A percentile compares a stretch with the other conserved stretches of the same genome.
Conservation (phyloP, 2,113 vertebrate genomes). For the Sinocyclocheilus rhinocerous region DNA sequence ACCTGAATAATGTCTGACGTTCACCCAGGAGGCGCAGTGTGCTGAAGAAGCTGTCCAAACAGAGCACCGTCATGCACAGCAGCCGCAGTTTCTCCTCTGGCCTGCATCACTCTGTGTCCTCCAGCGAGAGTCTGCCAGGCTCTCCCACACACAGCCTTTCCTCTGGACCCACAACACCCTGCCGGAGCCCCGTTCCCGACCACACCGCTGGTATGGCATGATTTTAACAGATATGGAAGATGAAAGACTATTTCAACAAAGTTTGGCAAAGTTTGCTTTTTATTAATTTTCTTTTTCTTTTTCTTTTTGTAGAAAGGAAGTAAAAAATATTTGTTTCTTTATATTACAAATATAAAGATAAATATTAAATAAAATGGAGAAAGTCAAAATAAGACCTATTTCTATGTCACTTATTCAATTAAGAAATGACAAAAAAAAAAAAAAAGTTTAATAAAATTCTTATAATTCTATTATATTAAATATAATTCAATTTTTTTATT, state of each 20-base stretch:
- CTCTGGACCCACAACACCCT: constrained; percentile 85
- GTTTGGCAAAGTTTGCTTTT: background rate
- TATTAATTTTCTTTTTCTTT: too few relatives aligned
- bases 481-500: too few relatives aligned
- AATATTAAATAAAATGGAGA: too few relatives aligned
- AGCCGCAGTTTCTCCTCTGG: constrained; percentile 95
- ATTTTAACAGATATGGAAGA: background rate
- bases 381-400: too few relatives aligned
- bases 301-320: too few relatives aligned
- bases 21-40: constrained; percentile 82
- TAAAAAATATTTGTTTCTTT: too few relatives aligned
- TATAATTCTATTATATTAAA: too few relatives aligned
- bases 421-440: too few relatives aligned
- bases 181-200: constrained; percentile 87
- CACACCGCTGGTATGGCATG: constrained; percentile 69
- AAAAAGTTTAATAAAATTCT: too few relatives aligned
- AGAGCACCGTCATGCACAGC: constrained; percentile 85
- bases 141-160: constrained; percentile 97
- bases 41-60: constrained; percentile 93
- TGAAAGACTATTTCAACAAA: background rate
- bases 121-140: constrained; percentile 93
- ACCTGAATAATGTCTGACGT: background rate
- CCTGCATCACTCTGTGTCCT: constrained; percentile 93
- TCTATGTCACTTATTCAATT: background rate
- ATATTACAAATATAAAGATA: too few relatives aligned